These are phyloP conservation scores for Macropodus opercularis DNA, from an alignment of 2,797 vertebrate genomes.

Conservation along the genomic window DNA sequence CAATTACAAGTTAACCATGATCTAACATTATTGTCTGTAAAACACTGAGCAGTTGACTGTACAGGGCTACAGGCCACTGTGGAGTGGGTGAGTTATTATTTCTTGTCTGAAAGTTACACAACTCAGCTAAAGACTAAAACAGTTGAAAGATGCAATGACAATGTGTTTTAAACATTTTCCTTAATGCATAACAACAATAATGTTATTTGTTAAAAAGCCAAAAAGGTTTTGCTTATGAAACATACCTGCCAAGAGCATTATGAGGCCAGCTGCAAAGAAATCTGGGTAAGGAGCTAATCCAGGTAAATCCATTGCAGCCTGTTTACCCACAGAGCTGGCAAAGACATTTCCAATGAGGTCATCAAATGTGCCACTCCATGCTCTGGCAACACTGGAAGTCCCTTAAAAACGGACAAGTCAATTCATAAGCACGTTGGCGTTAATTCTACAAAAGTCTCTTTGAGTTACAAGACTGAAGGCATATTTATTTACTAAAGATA, in stretches of 20 bases:
- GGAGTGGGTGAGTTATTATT: too few relatives aligned
- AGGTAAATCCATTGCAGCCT: constrained; percentile 75
- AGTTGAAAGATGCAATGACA: too few relatives aligned
- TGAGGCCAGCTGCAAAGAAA: constrained; percentile 86
- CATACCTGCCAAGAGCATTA: constrained; percentile 85
- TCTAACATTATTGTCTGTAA: not conserved
- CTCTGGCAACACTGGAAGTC: constrained; percentile 87
- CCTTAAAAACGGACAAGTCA: constrained; percentile 69
- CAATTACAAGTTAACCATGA: not conserved
- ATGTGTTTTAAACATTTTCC: too few relatives aligned
- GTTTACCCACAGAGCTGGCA: constrained; percentile 69
- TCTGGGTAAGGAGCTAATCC: constrained; percentile 87
- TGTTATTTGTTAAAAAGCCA: too few relatives aligned
- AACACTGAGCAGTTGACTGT: too few relatives aligned
- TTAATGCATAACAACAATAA: too few relatives aligned
- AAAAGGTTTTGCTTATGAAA: constrained; percentile 26
- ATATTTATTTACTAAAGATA: not conserved
- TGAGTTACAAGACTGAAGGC: too few relatives aligned
- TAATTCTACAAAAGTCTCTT: not conserved
- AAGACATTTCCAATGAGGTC: constrained; percentile 85
- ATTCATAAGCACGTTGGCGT: not conserved
- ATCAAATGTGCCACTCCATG: constrained; percentile 90
- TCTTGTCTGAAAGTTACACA: too few relatives aligned
- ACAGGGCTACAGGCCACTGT: too few relatives aligned
- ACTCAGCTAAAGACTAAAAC: too few relatives aligned